Evolutionary conservation across 2,888 invertebrate species (phyloP), one percentile per base, ranked within the genome.

Genomic region (Cotesia congregata): DNA sequence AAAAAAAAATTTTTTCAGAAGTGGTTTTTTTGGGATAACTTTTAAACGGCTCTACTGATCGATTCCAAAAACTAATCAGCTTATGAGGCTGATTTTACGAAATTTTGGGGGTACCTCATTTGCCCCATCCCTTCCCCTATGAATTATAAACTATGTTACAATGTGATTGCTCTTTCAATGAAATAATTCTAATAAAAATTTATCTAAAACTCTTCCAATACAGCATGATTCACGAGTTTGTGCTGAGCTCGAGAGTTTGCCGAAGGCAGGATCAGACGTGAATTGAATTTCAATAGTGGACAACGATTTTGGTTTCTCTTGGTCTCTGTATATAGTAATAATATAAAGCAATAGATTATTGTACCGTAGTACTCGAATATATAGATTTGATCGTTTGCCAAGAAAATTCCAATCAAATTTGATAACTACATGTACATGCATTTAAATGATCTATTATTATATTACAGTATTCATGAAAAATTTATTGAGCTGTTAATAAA

Each of bases 351-450:
- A 59, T 73, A 65, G n/a, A 65, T 38, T 73, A 65, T 65, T 50
- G 65, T 38, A 61, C 40, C 61, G 41, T 7, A 12, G 39, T 40
- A 15, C 59, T 67, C 5, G 15, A 74, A 9, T 61, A 15, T 72
- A 76, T 72, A 72, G 67, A 61, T 76, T 76, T 76, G 76, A 73
- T 73, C 76, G 64, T 72, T 67, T 73, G 76, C 76, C 76, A 76
- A 76, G 73, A 73, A 76, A 76, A 76, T 76, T 69, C 62, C 76
- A 73, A 76, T 76, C 76, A 76, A 73, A 76, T 76, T 73, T 72
- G 38, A 76, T 73, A 69, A 76, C 15, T 73, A 73, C 67, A 59
- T 73, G 59, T 65, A 76, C 50, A 59, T 69, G 72, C 60, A 30
- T 30, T 12, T 69, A n/a, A 41, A 72, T 64, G 64, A 72, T 61